Percentiles rank a stretch among this genome's conserved stretches.
phyloP scores from a whole-genome alignment of 2,888 invertebrate species.

The Drosophila pullipes region DNA sequence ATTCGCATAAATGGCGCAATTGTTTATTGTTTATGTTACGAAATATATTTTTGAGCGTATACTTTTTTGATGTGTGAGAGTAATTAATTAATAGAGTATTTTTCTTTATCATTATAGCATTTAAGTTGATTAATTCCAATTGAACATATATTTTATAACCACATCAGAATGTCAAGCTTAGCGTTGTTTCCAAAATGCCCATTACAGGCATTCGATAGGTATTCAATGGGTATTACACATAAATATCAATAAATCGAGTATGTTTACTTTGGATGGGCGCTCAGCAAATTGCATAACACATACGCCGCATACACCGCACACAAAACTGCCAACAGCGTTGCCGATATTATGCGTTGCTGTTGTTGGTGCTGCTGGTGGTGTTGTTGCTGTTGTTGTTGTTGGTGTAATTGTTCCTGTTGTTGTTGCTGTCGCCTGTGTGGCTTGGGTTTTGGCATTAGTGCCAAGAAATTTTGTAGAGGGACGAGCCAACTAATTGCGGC shows the following conservation, averaged over 20 bases:
- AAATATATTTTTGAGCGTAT: background rate
- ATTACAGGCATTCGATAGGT: conserved; percentile 16
- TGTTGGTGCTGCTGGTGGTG: conserved; percentile 12
- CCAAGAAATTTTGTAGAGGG: conserved; percentile 74
- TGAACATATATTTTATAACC: background rate
- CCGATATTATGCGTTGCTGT: conserved; percentile 15
- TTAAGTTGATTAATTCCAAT: background rate
- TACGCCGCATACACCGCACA: conserved; percentile 43
- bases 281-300: conserved; percentile 56
- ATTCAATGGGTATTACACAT: conserved; percentile 41
- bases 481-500: conserved; percentile 77
- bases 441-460: conserved; percentile 79
- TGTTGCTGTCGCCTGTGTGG: conserved; percentile 54
- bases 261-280: conserved; percentile 48
- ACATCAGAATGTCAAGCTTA: background rate
- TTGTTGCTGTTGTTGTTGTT: conserved; percentile 30
- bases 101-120: too few relatives aligned
- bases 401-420: conserved; percentile 9
- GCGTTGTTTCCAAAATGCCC: background rate
- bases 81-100: background rate
- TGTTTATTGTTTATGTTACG: too few relatives aligned
- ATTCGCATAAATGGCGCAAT: background rate
- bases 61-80: background rate
- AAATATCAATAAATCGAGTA: conserved; percentile 57
- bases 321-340: conserved; percentile 36